Evolutionary conservation across 2,113 vertebrate genomes (phyloP).

Genomic region (Capreolus pygargus): DNA sequence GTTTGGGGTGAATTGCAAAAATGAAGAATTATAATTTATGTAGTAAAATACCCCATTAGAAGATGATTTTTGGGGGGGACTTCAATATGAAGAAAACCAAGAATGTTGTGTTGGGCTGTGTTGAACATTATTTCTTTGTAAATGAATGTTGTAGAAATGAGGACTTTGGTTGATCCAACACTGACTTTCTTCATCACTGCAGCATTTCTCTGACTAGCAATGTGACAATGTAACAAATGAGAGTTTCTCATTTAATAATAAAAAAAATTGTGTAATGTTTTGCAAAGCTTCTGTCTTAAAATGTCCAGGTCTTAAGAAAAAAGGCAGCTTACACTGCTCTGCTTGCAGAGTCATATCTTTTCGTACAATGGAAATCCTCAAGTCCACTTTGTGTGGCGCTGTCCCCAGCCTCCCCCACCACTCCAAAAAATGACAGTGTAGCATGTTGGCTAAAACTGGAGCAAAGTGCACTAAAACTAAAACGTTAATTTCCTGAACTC

Average conservation of each 20-base stretch:
- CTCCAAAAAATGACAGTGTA: conserved; percentile 55
- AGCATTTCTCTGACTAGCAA: conserved; percentile 82
- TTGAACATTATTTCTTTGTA: no score
- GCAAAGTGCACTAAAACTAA: conserved; percentile 71
- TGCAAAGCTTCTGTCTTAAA: conserved; percentile 83
- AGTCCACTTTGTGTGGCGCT: conserved; percentile 30
- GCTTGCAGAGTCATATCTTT: conserved; percentile 71
- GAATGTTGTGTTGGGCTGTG: no score
- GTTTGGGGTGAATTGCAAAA: conserved; percentile 78
- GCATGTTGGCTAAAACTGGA: conserved; percentile 77
- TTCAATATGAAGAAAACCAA: no score
- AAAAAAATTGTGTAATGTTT: no score
- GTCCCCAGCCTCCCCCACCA: accelerated
- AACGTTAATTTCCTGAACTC: conserved; percentile 65
- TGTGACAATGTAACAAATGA: no score
- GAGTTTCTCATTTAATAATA: no score
- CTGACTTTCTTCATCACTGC: conserved; percentile 79
- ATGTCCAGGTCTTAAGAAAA: conserved; percentile 68
- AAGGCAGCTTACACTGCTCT: conserved; percentile 76
- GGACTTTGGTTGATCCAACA: conserved; percentile 76
- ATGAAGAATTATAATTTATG: conserved; percentile 74
- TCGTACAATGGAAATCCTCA: conserved; percentile 63
- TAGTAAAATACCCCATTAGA: no score
- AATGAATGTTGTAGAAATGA: conserved; percentile 80
- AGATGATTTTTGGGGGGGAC: no score